Percentiles rank a stretch among this genome's conserved stretches.
Conservation (phyloP, 2,888 invertebrate genomes). For the Drosophila falleni region DNA sequence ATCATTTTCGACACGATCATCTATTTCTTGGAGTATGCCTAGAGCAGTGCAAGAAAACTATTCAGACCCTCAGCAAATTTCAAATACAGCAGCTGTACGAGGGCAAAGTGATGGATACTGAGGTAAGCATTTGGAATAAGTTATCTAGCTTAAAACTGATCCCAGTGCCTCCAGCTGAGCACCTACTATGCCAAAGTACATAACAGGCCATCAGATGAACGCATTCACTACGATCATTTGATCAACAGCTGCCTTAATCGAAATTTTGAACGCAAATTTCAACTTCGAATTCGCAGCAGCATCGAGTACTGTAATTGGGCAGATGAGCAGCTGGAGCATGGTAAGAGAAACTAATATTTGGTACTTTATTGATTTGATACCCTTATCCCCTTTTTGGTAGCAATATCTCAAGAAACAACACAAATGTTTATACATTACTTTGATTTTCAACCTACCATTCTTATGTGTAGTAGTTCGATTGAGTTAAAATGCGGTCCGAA, state of each 20-base stretch:
- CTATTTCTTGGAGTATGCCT: conserved; percentile 81
- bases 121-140: conserved; percentile 38
- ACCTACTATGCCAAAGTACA: conserved; percentile 71
- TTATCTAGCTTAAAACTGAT: not conserved
- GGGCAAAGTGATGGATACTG: conserved; percentile 46
- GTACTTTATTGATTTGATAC: not conserved
- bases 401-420: too few species aligned
- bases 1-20: conserved; percentile 76
- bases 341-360: conserved; percentile 50
- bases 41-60: conserved; percentile 62
- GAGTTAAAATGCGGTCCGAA: too few species aligned
- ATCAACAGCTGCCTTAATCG: conserved; percentile 78
- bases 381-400: too few species aligned
- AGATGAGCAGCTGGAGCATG: conserved; percentile 45
- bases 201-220: conserved; percentile 63
- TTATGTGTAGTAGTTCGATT: too few species aligned
- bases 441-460: too few species aligned
- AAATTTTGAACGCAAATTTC: conserved; percentile 50
- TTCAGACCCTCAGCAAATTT: conserved; percentile 42
- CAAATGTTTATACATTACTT: too few species aligned
- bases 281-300: conserved; percentile 68
- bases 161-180: conserved; percentile 52
- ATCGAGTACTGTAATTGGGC: conserved; percentile 80
- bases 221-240: conserved; percentile 63
- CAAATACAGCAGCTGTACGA: conserved; percentile 52